phyloP scores from a whole-genome alignment of 2,888 invertebrate genomes.

The Tipula helvola region DNA sequence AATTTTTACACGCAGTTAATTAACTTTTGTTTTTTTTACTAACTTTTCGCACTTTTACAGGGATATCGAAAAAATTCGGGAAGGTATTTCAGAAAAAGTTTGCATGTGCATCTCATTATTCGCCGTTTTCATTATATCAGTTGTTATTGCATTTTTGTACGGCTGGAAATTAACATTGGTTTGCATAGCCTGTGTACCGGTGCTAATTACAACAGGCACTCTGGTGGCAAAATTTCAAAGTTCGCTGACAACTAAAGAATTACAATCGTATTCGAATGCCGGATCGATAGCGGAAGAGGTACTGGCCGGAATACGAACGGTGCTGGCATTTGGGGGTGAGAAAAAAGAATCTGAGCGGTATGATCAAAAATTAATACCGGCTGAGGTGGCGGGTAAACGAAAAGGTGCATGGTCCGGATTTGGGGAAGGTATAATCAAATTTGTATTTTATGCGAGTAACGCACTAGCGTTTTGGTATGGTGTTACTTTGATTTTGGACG shows the following conservation, averaged over 20 bases:
- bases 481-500: constrained; percentile 54
- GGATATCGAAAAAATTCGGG: constrained; percentile 66
- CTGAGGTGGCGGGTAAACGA: constrained; percentile 47
- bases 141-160: constrained; percentile 60
- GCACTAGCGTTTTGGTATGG: constrained; percentile 74
- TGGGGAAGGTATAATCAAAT: constrained; percentile 59
- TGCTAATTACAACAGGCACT: constrained; percentile 61
- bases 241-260: constrained; percentile 49
- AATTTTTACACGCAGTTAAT: neutral
- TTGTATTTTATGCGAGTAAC: constrained; percentile 62
- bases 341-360: constrained; percentile 55
- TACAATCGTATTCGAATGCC: constrained; percentile 62
- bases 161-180: constrained; percentile 81
- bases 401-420: constrained; percentile 56
- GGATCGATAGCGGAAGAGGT: constrained; percentile 69
- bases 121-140: constrained; percentile 51
- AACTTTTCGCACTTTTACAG: constrained; percentile 32
- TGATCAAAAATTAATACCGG: constrained; percentile 43
- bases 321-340: constrained; percentile 68
- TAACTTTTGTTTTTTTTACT: neutral
- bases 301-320: constrained; percentile 57
- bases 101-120: constrained; percentile 58
- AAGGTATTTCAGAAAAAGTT: constrained; percentile 76
- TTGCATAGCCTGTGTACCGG: constrained; percentile 63
- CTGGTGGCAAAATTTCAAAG: constrained; percentile 62